Conservation (phyloP, 2,113 vertebrate genomes). For the Phalacrocorax aristotelis region DNA sequence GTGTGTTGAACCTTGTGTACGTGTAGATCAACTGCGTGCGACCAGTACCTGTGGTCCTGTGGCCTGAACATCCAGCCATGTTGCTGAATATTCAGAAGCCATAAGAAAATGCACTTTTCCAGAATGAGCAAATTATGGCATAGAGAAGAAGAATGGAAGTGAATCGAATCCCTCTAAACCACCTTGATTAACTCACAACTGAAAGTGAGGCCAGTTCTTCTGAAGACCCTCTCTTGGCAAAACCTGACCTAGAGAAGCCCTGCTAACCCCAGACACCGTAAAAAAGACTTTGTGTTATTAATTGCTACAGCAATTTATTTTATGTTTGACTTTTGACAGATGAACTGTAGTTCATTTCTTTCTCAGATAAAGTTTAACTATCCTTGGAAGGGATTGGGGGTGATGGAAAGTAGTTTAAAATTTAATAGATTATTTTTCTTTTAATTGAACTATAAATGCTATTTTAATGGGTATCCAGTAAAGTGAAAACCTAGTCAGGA, state of each 20-base stretch:
- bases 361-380: not conserved
- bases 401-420: not conserved
- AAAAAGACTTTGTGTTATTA: not conserved
- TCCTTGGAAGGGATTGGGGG: not conserved
- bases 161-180: not conserved
- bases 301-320: not conserved
- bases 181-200: not conserved
- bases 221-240: not conserved
- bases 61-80: not conserved
- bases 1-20: not conserved
- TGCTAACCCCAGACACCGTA: not conserved
- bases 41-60: too few species aligned
- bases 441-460: not conserved
- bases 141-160: not conserved
- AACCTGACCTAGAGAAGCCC: too few species aligned
- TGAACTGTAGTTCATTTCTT: not conserved
- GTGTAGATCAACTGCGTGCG: rapidly evolving
- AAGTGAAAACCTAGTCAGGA: not conserved
- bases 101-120: rapidly evolving
- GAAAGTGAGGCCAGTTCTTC: not conserved
- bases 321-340: not conserved
- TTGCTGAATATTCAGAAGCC: not conserved
- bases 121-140: not conserved
- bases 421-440: not conserved
- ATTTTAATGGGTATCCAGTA: not conserved